phyloP scores from a whole-genome alignment of 2,113 vertebrate species.

The Scortum barcoo region DNA sequence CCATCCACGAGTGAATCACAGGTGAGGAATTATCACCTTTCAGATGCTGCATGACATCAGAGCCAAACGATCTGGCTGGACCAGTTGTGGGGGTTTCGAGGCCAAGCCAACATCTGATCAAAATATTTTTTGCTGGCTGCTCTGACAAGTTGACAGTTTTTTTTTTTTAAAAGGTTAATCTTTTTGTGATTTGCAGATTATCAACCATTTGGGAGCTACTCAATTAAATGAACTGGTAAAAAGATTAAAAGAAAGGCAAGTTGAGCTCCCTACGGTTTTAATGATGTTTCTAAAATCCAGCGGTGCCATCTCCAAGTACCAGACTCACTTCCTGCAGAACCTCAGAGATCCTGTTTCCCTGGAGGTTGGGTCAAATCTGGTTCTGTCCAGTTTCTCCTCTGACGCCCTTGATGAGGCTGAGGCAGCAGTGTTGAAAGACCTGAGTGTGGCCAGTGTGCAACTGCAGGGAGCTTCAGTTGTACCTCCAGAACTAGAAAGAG shows the following conservation, averaged over 20 bases:
- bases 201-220: conserved; percentile 8
- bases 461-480: conserved; percentile 50
- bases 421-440: conserved; percentile 46
- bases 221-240: conserved; percentile 47
- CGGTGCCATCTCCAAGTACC: conserved; percentile 47
- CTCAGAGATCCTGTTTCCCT: conserved; percentile 68
- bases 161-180: too few species aligned
- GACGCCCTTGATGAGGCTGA: conserved; percentile 68
- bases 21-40: not conserved
- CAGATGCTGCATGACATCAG: rapidly evolving
- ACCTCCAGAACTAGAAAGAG: conserved; percentile 32
- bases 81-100: not conserved
- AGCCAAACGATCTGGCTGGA: not conserved
- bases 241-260: conserved; percentile 49
- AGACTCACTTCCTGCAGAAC: conserved; percentile 60
- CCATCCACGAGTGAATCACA: not conserved
- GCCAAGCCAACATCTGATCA: not conserved
- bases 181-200: not conserved
- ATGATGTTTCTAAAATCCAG: conserved; percentile 61
- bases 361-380: conserved; percentile 53
- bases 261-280: conserved; percentile 32
- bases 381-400: conserved; percentile 71
- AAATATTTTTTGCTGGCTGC: not conserved
- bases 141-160: not conserved
- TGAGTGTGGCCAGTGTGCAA: conserved; percentile 35